Evolutionary conservation across 1,140 invertebrate genomes (phyloP).

Genomic region (Solenopsis fugax): DNA sequence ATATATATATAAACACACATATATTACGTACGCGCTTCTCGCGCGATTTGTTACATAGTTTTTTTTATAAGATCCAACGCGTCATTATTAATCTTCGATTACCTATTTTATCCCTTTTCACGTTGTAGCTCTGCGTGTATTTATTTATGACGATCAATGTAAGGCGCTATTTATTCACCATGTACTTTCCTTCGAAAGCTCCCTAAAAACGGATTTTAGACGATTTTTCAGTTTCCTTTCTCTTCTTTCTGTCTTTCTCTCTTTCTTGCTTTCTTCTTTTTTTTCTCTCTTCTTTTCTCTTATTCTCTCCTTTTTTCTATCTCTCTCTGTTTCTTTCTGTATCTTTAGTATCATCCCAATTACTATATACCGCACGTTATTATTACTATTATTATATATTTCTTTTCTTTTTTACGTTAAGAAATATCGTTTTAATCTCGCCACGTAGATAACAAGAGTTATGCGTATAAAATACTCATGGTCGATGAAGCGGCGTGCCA

Average conservation of each 20-base stretch:
- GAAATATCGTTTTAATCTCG: constrained; percentile 52
- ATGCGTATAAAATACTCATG: constrained; percentile 69
- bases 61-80: constrained; percentile 53
- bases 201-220: constrained; percentile 36
- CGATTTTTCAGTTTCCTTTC: neutral
- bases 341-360: constrained; percentile 17
- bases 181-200: neutral
- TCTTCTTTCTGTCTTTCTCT: neutral
- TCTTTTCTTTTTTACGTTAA: constrained; percentile 38
- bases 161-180: constrained; percentile 53
- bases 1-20: constrained; percentile 4
- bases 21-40: constrained; percentile 34
- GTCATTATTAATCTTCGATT: constrained; percentile 61
- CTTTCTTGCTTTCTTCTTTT: neutral
- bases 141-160: constrained; percentile 70
- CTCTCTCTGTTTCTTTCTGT: neutral
- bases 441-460: constrained; percentile 56
- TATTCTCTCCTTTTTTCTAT: neutral
- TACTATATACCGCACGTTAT: constrained; percentile 20
- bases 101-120: constrained; percentile 54
- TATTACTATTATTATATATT: constrained; percentile 41
- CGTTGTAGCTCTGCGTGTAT: constrained; percentile 61
- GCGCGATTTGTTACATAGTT: constrained; percentile 59
- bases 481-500: constrained; percentile 74
- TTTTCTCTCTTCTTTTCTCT: neutral